Conservation (phyloP, 2,888 invertebrate species). For the Ochropleura leucogaster region DNA sequence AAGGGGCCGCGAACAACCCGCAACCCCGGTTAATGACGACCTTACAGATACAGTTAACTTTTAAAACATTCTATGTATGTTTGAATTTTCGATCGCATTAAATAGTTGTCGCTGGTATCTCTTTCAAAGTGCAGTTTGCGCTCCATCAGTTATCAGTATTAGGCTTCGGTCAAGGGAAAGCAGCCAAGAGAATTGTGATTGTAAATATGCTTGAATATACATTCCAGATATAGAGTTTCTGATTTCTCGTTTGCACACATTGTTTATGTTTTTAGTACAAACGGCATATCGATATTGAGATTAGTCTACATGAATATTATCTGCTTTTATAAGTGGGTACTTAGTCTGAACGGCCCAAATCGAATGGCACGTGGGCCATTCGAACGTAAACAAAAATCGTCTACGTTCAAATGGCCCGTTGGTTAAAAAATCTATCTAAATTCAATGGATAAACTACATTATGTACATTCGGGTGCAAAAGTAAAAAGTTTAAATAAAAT, state of each 20-base stretch:
- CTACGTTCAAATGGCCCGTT: too few species aligned
- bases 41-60: too few species aligned
- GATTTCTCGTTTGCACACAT: not conserved
- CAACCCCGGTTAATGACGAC: too few species aligned
- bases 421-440: too few species aligned
- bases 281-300: not conserved
- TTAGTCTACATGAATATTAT: not conserved
- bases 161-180: not conserved
- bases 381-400: too few species aligned
- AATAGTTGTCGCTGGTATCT: not conserved
- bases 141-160: too few species aligned
- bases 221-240: not conserved
- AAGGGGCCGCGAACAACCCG: too few species aligned
- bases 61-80: not conserved
- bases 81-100: not conserved
- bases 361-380: too few species aligned
- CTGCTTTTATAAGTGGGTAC: not conserved
- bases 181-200: not conserved
- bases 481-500: too few species aligned
- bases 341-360: too few species aligned
- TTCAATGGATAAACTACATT: too few species aligned
- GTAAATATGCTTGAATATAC: not conserved
- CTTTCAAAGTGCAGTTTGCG: not conserved
- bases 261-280: not conserved
- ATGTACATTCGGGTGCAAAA: too few species aligned